Evolutionary conservation across 2,113 vertebrate species (phyloP).

Genomic region (Gallinago jamesoni): DNA sequence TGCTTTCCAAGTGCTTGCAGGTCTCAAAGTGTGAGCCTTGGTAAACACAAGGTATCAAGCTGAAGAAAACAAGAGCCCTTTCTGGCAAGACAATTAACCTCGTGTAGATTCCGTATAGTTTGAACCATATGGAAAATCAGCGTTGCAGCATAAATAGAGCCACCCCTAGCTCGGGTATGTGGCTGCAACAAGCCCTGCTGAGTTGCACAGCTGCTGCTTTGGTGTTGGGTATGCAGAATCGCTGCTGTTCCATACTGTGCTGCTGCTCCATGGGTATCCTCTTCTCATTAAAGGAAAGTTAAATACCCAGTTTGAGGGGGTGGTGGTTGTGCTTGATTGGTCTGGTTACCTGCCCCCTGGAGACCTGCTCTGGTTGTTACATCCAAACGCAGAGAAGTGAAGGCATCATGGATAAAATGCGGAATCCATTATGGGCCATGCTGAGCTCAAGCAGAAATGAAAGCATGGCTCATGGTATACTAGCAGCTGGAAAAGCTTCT

Average conservation of each 20-base stretch:
- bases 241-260: background rate
- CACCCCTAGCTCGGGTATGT: background rate
- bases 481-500: background rate
- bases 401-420: background rate
- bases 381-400: background rate
- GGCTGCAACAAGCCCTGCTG: background rate
- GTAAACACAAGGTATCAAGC: background rate
- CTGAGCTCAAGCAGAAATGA: background rate
- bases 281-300: background rate
- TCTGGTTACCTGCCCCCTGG: background rate
- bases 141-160: background rate
- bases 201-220: background rate
- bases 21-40: background rate
- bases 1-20: background rate
- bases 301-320: background rate
- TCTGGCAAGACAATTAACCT: background rate
- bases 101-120: background rate
- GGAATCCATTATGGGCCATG: rapidly evolving
- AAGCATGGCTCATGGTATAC: background rate
- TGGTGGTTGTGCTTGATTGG: background rate
- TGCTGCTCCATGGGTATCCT: background rate
- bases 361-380: background rate
- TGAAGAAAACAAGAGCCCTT: background rate
- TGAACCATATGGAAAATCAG: background rate
- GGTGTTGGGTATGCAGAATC: background rate